phyloP scores from a whole-genome alignment of 2,113 vertebrate genomes.

The Podiceps cristatus region DNA sequence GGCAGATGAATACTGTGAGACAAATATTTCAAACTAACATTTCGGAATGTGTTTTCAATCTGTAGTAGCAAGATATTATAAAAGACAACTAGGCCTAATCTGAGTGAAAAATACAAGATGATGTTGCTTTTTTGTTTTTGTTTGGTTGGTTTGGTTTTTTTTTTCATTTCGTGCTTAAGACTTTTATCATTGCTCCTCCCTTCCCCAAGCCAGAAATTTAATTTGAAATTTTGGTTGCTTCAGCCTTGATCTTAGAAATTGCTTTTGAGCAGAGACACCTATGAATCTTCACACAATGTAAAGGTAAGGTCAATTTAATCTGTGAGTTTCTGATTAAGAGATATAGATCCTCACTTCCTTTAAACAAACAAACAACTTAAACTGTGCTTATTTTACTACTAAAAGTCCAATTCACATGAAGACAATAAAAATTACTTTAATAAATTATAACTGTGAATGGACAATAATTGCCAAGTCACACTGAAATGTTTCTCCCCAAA shows the following conservation, averaged over 20 bases:
- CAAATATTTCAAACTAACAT: not conserved
- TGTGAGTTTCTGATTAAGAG: not conserved
- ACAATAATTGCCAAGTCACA: not conserved
- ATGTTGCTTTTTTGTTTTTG: fast-evolving
- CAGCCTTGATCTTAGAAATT: not conserved
- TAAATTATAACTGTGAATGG: not conserved
- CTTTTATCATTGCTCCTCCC: not conserved
- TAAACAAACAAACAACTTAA: not conserved
- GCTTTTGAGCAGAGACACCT: not conserved
- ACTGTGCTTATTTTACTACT: not conserved
- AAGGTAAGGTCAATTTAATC: not conserved
- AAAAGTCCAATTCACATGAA: not conserved
- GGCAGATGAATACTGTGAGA: not conserved
- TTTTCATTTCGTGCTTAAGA: not conserved
- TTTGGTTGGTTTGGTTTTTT: not conserved
- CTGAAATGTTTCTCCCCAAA: not conserved
- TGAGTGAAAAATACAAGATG: not conserved
- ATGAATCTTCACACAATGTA: not conserved
- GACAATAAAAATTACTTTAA: not conserved
- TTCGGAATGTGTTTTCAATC: not conserved
- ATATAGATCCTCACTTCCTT: not conserved
- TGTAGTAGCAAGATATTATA: not conserved
- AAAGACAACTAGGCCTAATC: not conserved
- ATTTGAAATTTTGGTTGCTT: not conserved
- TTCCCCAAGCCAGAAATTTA: not conserved